Conservation (phyloP, 2,888 invertebrate genomes). For the Cheilosia scutellata region DNA sequence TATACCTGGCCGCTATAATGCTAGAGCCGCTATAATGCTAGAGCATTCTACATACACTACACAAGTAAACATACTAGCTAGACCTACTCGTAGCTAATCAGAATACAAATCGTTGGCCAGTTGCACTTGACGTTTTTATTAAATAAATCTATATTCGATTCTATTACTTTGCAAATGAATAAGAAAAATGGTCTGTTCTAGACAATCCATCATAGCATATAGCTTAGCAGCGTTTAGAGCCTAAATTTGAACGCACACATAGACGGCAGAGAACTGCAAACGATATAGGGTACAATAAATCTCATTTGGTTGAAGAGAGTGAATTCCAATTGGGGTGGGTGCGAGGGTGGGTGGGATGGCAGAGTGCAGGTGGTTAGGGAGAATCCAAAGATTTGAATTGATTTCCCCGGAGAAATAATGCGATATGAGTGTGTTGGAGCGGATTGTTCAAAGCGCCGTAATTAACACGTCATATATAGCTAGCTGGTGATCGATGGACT, state of each 20-base stretch:
- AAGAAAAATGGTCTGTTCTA: constrained; percentile 54
- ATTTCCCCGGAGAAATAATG: constrained; percentile 62
- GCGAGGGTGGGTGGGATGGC: not conserved
- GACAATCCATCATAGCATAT: constrained; percentile 61
- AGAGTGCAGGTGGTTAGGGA: not conserved
- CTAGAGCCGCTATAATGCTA: constrained; percentile 30
- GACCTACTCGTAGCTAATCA: constrained; percentile 38
- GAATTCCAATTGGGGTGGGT: constrained; percentile 17
- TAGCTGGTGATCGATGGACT: constrained; percentile 56
- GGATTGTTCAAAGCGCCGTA: constrained; percentile 16
- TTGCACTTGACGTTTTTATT: constrained; percentile 73
- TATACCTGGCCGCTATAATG: constrained; percentile 32
- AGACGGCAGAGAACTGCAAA: too few relatives aligned
- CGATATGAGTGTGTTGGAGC: constrained; percentile 18
- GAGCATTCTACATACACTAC: too few relatives aligned
- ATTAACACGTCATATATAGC: constrained; percentile 57
- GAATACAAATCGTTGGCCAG: constrained; percentile 66
- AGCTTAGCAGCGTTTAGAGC: constrained; percentile 54
- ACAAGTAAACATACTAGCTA: too few relatives aligned
- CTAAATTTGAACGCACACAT: too few relatives aligned
- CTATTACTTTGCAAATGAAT: constrained; percentile 23
- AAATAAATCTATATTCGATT: constrained; percentile 55
- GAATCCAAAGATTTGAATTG: constrained; percentile 42
- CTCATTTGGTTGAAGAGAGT: constrained; percentile 38
- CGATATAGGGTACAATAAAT: constrained; percentile 41